Conservation (phyloP, 2,797 vertebrate genomes). For the Chloroceryle amazona region DNA sequence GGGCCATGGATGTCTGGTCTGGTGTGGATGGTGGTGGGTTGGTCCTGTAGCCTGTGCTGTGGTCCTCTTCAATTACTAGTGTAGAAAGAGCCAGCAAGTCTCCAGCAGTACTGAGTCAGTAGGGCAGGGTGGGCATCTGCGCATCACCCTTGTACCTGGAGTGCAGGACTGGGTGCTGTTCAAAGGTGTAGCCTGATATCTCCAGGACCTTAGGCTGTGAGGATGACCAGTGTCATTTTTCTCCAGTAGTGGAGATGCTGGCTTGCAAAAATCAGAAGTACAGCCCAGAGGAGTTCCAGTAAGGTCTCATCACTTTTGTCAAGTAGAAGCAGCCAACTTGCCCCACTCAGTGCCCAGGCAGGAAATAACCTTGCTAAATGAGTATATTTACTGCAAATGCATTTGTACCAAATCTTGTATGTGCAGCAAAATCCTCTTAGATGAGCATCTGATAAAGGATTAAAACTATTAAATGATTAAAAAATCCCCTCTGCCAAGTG, state of each 20-base stretch:
- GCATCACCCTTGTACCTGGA: accelerated
- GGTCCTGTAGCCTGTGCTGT: not conserved
- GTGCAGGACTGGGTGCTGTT: not conserved
- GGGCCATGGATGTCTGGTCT: accelerated
- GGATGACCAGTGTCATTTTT: not conserved
- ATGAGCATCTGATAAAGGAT: slow-evolving; percentile 65
- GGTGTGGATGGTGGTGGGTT: not conserved
- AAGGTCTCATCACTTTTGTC: not conserved
- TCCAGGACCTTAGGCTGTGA: accelerated
- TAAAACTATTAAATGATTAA: slow-evolving; percentile 70
- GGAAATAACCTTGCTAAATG: slow-evolving; percentile 52
- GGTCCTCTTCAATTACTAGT: not conserved
- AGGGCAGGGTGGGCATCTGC: not conserved
- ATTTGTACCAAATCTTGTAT: slow-evolving; percentile 68
- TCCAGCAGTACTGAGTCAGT: accelerated
- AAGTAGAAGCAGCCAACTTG: not conserved
- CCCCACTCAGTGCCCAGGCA: not conserved
- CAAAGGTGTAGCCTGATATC: accelerated
- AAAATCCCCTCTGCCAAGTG: slow-evolving; percentile 41
- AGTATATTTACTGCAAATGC: slow-evolving; percentile 59
- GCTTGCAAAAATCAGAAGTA: not conserved
- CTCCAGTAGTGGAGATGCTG: not conserved
- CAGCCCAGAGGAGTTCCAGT: not conserved
- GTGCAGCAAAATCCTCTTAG: slow-evolving; percentile 63
- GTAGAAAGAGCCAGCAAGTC: not conserved